phyloP scores from a whole-genome alignment of 2,797 vertebrate genomes.

The Tragopan temminckii region DNA sequence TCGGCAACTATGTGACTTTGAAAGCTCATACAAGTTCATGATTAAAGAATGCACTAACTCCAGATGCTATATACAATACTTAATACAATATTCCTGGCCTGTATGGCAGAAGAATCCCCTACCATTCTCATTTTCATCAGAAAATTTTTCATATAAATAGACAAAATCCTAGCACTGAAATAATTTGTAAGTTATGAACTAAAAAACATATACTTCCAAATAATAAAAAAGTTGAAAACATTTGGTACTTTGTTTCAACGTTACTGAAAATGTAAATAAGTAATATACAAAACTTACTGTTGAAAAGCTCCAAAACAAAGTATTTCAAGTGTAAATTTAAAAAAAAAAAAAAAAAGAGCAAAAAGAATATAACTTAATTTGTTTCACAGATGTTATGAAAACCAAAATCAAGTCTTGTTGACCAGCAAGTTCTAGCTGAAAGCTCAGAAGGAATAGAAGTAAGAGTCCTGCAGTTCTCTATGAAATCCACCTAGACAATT shows the following conservation, averaged over 20 bases:
- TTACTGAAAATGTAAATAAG: background rate
- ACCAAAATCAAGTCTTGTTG: background rate
- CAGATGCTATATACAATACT: background rate
- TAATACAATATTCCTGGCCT: background rate
- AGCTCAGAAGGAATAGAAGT: background rate
- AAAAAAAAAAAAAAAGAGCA: background rate
- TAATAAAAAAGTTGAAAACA: background rate
- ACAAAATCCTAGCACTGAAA: background rate
- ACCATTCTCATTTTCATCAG: background rate
- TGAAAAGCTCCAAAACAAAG: background rate
- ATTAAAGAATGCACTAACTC: background rate
- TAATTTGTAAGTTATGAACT: background rate
- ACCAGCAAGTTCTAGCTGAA: background rate
- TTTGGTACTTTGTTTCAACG: background rate
- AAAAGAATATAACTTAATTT: background rate
- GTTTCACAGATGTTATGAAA: background rate
- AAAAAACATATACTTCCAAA: background rate
- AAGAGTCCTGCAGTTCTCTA: background rate
- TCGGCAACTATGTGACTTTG: background rate
- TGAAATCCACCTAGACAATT: background rate
- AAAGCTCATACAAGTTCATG: background rate
- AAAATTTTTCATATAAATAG: background rate
- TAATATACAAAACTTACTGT: background rate
- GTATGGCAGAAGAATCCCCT: background rate
- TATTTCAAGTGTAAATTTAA: background rate